phyloP scores from a whole-genome alignment of 2,888 invertebrate genomes.

The Dicranocentrus wangi region DNA sequence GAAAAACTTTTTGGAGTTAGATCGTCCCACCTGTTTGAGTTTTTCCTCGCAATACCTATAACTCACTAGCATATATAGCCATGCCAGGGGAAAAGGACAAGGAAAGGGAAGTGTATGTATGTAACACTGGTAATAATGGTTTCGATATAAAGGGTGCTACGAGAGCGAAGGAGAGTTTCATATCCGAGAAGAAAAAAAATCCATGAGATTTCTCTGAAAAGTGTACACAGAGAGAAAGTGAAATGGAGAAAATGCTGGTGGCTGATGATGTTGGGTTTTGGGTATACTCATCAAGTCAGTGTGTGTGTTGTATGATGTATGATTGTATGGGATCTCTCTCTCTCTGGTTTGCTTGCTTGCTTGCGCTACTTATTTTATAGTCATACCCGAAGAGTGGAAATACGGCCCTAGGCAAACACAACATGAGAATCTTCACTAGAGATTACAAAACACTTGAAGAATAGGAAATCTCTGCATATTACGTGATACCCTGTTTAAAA shows the following conservation, averaged over 20 bases:
- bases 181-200: neutral
- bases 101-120: slow-evolving; percentile 7
- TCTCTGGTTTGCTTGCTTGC: neutral
- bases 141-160: neutral
- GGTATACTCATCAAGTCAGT: neutral
- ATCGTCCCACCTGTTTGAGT: slow-evolving; percentile 50
- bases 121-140: neutral
- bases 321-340: too few species aligned
- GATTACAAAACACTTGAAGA: slow-evolving; percentile 17
- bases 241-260: neutral
- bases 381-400: too few species aligned
- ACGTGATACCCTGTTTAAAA: neutral
- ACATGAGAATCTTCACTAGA: neutral
- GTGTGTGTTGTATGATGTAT: neutral
- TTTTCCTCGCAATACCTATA: slow-evolving; percentile 13
- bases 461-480: slow-evolving; percentile 1
- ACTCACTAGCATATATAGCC: neutral
- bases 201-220: neutral
- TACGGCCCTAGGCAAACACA: neutral
- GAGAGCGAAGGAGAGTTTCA: neutral
- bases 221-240: neutral
- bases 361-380: neutral
- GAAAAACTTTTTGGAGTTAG: neutral
- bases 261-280: neutral
- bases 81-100: neutral